These are phyloP conservation scores for Lithobius niger DNA, from an alignment of 1,140 invertebrate genomes.

Conservation along the genomic window DNA sequence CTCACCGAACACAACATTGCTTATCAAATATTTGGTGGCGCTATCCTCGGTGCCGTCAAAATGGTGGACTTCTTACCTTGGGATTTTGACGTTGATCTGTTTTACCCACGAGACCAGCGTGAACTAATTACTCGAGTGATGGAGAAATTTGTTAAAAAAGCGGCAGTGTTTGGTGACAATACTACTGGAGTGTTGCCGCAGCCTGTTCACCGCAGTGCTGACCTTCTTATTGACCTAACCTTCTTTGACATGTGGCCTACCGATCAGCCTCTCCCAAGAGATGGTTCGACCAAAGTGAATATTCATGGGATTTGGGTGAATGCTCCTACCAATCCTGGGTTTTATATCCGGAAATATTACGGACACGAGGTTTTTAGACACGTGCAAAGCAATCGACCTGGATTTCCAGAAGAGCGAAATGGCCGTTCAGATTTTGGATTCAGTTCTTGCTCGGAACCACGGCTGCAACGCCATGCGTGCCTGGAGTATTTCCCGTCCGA, in stretches of 20 bases:
- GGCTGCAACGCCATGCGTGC: constrained; percentile 21
- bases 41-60: constrained; percentile 26
- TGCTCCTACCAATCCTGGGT: constrained; percentile 24
- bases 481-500: constrained; percentile 24
- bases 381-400: constrained; percentile 9
- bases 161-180: neutral
- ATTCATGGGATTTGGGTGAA: constrained; percentile 22
- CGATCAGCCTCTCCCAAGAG: constrained; percentile 8
- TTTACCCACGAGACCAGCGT: neutral
- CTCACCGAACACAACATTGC: constrained; percentile 12
- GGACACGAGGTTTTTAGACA: constrained; percentile 24
- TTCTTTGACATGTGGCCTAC: neutral
- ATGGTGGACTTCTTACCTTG: constrained; percentile 23
- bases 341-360: constrained; percentile 25
- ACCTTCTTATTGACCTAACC: neutral
- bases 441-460: constrained; percentile 16
- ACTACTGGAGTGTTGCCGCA: neutral
- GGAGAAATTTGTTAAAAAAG: constrained; percentile 14
- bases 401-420: neutral
- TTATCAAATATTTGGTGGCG: constrained; percentile 23
- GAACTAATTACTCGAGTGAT: neutral
- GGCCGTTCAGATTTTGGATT: neutral
- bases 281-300: constrained; percentile 21
- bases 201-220: neutral
- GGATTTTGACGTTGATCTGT: constrained; percentile 24